These are phyloP conservation scores for Chionoecetes opilio DNA, from an alignment of 1,140 invertebrate species.

Conservation along the genomic window DNA sequence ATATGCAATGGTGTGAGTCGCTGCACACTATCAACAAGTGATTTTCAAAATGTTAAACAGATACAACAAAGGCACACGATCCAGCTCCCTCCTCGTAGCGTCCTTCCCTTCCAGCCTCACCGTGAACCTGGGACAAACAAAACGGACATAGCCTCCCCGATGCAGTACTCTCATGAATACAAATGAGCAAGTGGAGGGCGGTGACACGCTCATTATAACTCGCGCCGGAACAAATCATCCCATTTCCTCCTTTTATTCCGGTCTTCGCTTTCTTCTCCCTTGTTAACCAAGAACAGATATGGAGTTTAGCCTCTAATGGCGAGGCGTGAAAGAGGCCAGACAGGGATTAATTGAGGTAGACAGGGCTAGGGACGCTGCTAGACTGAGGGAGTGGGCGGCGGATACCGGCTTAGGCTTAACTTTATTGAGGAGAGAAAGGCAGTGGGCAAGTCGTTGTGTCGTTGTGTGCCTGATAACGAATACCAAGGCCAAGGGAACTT, in stretches of 20 bases:
- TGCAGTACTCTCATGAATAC: constrained; percentile 28
- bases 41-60: too few species aligned
- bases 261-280: background rate
- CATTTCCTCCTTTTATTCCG: constrained; percentile 8
- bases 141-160: background rate
- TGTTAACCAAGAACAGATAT: constrained; percentile 30
- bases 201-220: constrained; percentile 28
- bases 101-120: background rate
- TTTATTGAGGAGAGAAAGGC: background rate
- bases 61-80: too few species aligned
- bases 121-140: background rate
- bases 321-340: constrained; percentile 14
- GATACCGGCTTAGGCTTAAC: background rate
- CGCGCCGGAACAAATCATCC: constrained; percentile 13
- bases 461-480: too few species aligned
- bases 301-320: background rate
- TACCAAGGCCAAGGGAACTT: too few species aligned
- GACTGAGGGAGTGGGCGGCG: background rate
- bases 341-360: background rate
- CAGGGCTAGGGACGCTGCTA: background rate
- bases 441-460: too few species aligned
- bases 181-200: constrained; percentile 6
- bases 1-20: too few species aligned
- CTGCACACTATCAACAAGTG: too few species aligned
- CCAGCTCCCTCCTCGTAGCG: background rate